Base-by-base conservation (phyloP, 2,888 invertebrate species). In the Neria commutata region DNA sequence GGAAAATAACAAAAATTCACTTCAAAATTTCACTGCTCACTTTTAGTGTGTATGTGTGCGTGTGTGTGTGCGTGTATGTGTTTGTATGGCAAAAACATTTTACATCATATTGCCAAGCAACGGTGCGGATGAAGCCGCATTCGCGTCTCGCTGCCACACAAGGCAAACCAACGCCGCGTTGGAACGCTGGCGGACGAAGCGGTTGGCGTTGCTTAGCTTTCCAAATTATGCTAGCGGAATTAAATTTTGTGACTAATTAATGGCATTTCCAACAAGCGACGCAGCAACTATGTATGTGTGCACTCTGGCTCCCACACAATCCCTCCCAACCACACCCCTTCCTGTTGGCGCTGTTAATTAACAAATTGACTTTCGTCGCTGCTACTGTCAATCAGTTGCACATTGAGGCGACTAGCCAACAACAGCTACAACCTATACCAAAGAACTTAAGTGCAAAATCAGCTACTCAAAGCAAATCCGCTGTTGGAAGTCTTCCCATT, bases 191-290 rank as follows among this genome's bases (percentile, higher is more conserved):
- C n/a, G n/a, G n/a, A n/a, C n/a, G n/a, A n/a, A n/a, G n/a, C n/a
- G n/a, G n/a, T n/a, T n/a, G n/a, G n/a, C n/a, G n/a, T n/a, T n/a
- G n/a, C n/a, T n/a, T n/a, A n/a, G n/a, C n/a, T n/a, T 45, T 29
- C 24, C 54, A 33, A 59, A 59, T 55, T 59, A 63, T 62, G 57
- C 57, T 62, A 61, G 49, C 60, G 56, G 60, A 63, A 67, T 67
- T 65, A 61, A 65, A 65, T 67, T 67, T 61, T 58, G 61, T 61
- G 59, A 60, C 65, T 67, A 67, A 67, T 67, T 67, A 67, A 65
- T 65, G 62, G 58, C 58, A 37, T 16, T 21, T 29, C 8, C 42
- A 46, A 26, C 52, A 40, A 42, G 17, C 23, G 25, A 17, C 2
- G 19, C 21, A 4, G 21, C 19, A 34, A 21, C 23, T 23, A 23